Base-by-base conservation (phyloP, 2,113 vertebrate species). In the Calcarius ornatus region DNA sequence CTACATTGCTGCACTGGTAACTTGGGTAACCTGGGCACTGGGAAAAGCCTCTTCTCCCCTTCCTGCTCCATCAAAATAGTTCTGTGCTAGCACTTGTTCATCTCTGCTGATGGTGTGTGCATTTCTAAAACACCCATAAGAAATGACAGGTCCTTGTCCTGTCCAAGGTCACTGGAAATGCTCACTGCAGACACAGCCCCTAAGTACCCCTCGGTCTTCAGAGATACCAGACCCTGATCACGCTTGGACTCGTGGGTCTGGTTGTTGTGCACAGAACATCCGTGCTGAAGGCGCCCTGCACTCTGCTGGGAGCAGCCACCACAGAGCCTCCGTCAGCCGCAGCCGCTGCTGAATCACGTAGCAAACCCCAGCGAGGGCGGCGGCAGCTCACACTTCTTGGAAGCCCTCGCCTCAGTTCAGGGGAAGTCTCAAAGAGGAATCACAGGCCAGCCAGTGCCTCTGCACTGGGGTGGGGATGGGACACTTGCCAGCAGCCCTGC, bases 401-500 rank as follows among this genome's bases (percentile, higher is more conserved):
- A 86, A 96, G 60, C 25, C 18, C 42, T 69, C 1, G 0, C 25
- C 75, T 90, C 30, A 1, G 24, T 88, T 93, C 71, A 47, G 47
- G 27, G 71, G 3, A 91, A 54, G 42, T 27, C 61, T 61, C 9
- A 1, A 63, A 61, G 75, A 91, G 31, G 30, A 57, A 40, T 72
- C 69, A 48, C 42, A 56, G 71, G 68, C n/a, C 45, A 50, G 11
- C 9, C 3, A 3, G 9, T 57, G 10, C 47, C 14, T 16, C 37
- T 0, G 0, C 2, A 0, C 37, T 2, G 0, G 27, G 8, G 10
- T 2, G 3, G n/a, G 37, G 11, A 21, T 0, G 0, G 70, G n/a
- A 33, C 11, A 4, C 15, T 40, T 0, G 1, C 47, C 57, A 47
- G 70, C 47, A 63, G 21, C 37, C 30, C 78, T n/a, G n/a, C 3